phyloP scores from a whole-genome alignment of 2,797 vertebrate species.

The Anableps anableps region DNA sequence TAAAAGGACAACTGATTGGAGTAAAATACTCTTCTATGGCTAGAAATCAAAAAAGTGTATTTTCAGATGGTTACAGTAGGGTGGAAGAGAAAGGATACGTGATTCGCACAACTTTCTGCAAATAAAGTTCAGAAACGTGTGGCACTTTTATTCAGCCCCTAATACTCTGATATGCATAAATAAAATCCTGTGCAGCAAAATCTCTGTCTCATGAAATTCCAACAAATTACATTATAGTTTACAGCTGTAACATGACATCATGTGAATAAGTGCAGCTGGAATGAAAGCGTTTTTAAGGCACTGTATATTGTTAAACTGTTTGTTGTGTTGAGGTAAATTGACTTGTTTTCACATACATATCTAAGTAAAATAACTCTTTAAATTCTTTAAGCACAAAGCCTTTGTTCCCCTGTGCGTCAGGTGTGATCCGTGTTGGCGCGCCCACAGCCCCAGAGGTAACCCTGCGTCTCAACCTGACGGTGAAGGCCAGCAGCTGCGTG shows the following conservation, averaged over 20 bases:
- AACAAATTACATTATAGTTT: not conserved
- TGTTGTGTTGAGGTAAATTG: not conserved
- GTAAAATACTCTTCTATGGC: not conserved
- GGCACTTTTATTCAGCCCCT: not conserved
- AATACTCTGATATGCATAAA: not conserved
- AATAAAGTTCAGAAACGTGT: not conserved
- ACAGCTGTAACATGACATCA: not conserved
- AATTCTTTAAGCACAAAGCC: not conserved
- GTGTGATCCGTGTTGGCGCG: conserved; percentile 74
- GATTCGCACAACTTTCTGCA: too few relatives aligned
- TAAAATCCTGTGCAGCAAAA: not conserved
- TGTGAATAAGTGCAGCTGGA: not conserved
- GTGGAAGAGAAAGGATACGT: too few relatives aligned
- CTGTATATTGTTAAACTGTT: not conserved
- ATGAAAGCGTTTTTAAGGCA: not conserved
- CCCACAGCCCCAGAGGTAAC: conserved; percentile 85
- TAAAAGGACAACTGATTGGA: not conserved
- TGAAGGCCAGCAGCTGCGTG: conserved; percentile 90
- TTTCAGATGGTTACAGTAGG: not conserved
- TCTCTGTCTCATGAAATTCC: not conserved
- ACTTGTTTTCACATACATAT: not conserved
- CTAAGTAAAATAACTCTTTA: not conserved
- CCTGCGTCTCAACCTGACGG: conserved; percentile 89
- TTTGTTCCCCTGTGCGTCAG: conserved; percentile 65
- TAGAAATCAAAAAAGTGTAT: not conserved